phyloP scores from a whole-genome alignment of 1,140 invertebrate species.

The Cydia pomonella region DNA sequence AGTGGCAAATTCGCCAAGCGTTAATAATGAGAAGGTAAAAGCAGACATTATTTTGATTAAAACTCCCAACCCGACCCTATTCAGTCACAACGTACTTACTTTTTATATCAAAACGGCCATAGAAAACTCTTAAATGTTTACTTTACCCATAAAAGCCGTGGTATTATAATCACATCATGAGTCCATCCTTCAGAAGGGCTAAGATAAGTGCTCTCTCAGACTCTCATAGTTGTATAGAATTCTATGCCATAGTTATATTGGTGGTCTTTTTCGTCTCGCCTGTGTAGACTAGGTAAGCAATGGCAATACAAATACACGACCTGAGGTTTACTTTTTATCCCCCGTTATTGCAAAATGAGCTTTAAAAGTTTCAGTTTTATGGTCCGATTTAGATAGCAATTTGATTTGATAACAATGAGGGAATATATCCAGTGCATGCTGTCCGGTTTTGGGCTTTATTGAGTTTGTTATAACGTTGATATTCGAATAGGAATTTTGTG shows the following conservation, averaged over 20 bases:
- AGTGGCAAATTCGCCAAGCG: neutral
- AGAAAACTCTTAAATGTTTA: conserved; percentile 20
- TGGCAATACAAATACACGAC: neutral
- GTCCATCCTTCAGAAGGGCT: neutral
- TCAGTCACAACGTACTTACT: conserved; percentile 8
- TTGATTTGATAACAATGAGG: conserved; percentile 17
- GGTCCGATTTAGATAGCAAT: conserved; percentile 14
- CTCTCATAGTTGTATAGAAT: neutral
- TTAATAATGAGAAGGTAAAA: neutral
- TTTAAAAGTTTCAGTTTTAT: conserved; percentile 8
- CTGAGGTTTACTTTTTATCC: conserved; percentile 6
- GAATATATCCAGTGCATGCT: neutral
- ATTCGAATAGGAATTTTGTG: neutral
- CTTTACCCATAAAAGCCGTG: conserved; percentile 19
- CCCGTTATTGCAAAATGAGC: conserved; percentile 21
- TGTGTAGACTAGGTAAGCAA: neutral
- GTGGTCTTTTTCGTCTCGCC: neutral
- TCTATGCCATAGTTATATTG: neutral
- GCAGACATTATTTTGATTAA: neutral
- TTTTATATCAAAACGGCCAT: conserved; percentile 18
- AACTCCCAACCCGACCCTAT: neutral
- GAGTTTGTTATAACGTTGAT: neutral
- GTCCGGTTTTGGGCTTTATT: neutral
- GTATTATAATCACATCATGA: neutral
- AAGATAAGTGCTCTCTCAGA: neutral